Base-by-base conservation (phyloP, 2,797 vertebrate species). In the Calcarius lapponicus region DNA sequence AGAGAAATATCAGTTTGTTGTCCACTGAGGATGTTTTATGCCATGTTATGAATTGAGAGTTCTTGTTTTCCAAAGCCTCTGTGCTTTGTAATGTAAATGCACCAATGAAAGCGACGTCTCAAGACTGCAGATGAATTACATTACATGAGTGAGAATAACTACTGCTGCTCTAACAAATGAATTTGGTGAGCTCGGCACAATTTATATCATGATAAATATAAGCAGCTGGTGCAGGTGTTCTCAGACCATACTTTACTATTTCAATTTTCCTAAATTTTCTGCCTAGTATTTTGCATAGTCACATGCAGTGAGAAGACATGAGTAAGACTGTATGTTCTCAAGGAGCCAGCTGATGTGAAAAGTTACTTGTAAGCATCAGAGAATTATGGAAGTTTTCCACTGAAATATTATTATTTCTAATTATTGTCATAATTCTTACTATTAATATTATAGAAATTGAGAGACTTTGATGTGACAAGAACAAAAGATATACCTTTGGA, bases 81-180 rank as follows among this genome's bases (percentile, higher is more conserved):
- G 45, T 28, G 72, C 73, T 95, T 97, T 96, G 82, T 93, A 90
- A 96, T 96, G 96, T 62, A 96, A 97, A 97, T 96, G 74, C 42
- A 57, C 62, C 67, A 74, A 80, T 61, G 87, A 94, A 96, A 96
- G 81, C 40, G 88, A 79, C 7, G 17, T 79, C 86, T 96, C 66
- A 71, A 69, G 78, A 88, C 87, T 95, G 87, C 54, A 94, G 91
- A 97, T 94, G 91, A 97, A 96, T 94, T 88, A 72, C 70, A 75
- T 64, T 83, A 89, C 92, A 93, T 54, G 91, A 95, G 84, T 86
- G 78, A 97, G 90, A 92, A 97, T 92, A 95, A 97, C 97, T 95
- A 87, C 67, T 89, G 80, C 81, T 92, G 74, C 60, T 95, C 73
- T 69, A 90, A 95, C 83, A 91, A 93, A 93, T 57, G 42, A 95